A percentile compares a stretch with the other conserved stretches of the same genome.
Evolutionary conservation across 35 echinoderm and acorn worm species (phyloP).

Genomic region (Diadema setosum): DNA sequence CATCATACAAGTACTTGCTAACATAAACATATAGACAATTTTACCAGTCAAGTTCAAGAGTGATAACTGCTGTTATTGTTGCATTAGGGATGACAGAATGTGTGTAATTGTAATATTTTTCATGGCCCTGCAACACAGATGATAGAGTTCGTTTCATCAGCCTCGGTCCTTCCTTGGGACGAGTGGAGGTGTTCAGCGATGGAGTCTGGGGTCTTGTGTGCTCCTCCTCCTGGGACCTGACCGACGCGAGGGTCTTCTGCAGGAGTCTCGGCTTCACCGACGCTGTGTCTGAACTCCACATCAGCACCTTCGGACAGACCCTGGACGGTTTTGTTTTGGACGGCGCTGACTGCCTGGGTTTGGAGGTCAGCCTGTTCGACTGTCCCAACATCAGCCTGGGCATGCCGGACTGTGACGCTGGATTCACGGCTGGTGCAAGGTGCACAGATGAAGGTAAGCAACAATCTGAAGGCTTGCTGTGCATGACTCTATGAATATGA

Average conservation of each 20-base stretch:
- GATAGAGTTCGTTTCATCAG: too few species aligned
- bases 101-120: too few species aligned
- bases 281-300: not conserved
- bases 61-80: too few species aligned
- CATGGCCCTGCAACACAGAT: too few species aligned
- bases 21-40: too few species aligned
- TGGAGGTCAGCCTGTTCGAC: not conserved
- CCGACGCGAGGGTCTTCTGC: not conserved
- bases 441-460: not conserved
- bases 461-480: not conserved
- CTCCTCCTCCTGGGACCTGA: not conserved
- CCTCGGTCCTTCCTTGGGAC: too few species aligned
- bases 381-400: not conserved
- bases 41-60: too few species aligned
- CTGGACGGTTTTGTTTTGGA: not conserved
- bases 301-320: constrained; percentile 5
- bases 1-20: too few species aligned
- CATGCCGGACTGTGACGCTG: not conserved
- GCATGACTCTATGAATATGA: too few species aligned
- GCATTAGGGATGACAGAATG: too few species aligned
- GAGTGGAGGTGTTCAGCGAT: not conserved
- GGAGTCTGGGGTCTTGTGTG: not conserved
- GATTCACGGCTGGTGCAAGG: not conserved
- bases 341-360: not conserved
- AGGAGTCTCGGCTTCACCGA: not conserved